Percentiles rank a stretch among this genome's conserved stretches.
phyloP scores from a whole-genome alignment of 2,888 invertebrate genomes.

The Tachina lurida region DNA sequence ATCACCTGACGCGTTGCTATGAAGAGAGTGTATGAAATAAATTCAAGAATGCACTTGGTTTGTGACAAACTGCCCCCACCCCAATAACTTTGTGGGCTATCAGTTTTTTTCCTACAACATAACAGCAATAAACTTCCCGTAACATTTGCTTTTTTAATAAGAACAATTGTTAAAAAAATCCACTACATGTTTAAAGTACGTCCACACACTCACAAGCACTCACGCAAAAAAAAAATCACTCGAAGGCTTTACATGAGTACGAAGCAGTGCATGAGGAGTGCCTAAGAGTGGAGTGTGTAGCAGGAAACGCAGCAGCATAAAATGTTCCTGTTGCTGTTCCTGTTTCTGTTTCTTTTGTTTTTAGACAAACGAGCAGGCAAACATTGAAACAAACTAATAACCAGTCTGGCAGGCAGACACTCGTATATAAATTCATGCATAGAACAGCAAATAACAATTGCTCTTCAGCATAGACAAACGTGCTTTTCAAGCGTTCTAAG shows the following conservation, averaged over 20 bases:
- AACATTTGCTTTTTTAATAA: conserved; percentile 40
- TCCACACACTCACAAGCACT: not conserved
- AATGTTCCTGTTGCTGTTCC: conserved; percentile 71
- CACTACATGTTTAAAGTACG: conserved; percentile 31
- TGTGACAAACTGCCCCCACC: conserved; percentile 57
- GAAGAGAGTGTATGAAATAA: conserved; percentile 51
- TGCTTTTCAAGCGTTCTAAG: conserved; percentile 70
- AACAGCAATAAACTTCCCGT: conserved; percentile 58
- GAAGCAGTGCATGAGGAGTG: not conserved
- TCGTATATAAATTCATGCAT: conserved; percentile 57
- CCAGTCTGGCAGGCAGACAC: conserved; percentile 13
- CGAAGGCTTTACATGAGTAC: not conserved
- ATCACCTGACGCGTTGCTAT: conserved; percentile 69
- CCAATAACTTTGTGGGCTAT: conserved; percentile 11
- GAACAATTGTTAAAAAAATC: conserved; percentile 36
- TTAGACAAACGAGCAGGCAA: conserved; percentile 39
- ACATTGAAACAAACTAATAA: conserved; percentile 29
- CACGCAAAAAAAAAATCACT: not conserved
- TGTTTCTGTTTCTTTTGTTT: conserved; percentile 57
- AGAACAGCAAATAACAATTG: conserved; percentile 68
- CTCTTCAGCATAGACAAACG: conserved; percentile 71
- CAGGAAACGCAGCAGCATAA: conserved; percentile 64
- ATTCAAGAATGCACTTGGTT: conserved; percentile 64
- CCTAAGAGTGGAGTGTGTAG: conserved; percentile 1
- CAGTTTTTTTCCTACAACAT: conserved; percentile 28